These are phyloP conservation scores for Nomada fabriciana DNA, from an alignment of 2,888 invertebrate genomes.

Conservation along the genomic window DNA sequence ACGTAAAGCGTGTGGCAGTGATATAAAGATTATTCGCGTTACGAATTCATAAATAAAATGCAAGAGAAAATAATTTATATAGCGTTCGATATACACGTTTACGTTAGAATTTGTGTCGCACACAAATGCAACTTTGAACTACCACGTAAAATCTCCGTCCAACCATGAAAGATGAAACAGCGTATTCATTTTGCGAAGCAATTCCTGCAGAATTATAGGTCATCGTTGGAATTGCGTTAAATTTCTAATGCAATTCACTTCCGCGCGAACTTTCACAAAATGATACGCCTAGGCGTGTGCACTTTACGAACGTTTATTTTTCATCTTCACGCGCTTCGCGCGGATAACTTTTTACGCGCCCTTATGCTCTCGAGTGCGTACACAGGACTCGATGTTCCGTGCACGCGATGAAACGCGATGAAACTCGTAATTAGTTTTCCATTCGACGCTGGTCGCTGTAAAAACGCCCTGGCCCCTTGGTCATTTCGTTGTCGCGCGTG, in stretches of 20 bases:
- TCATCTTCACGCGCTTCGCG: conserved; percentile 31
- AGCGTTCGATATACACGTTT: too few relatives aligned
- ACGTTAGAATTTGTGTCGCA: too few relatives aligned
- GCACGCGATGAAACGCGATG: conserved; percentile 10
- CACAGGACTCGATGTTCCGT: too few relatives aligned
- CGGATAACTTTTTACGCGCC: conserved; percentile 32
- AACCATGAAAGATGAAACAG: not conserved
- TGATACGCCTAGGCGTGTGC: conserved; percentile 17
- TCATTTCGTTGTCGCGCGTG: not conserved
- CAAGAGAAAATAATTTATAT: too few relatives aligned
- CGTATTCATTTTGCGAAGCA: not conserved
- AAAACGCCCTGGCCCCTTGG: conserved; percentile 20
- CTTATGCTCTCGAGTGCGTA: not conserved
- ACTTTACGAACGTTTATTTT: conserved; percentile 17
- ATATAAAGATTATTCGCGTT: too few relatives aligned
- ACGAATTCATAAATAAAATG: too few relatives aligned
- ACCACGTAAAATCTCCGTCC: not conserved
- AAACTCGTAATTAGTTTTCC: conserved; percentile 43
- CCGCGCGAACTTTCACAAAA: conserved; percentile 18
- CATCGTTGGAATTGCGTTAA: not conserved
- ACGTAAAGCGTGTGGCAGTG: too few relatives aligned
- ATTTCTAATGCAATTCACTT: conserved; percentile 13
- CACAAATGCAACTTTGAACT: too few relatives aligned
- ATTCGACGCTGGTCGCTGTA: conserved; percentile 23
- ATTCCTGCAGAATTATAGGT: not conserved